phyloP scores from a whole-genome alignment of 30 jellyfish, hydroid and myxozoan genomes.

The Clytia hemisphaerica region DNA sequence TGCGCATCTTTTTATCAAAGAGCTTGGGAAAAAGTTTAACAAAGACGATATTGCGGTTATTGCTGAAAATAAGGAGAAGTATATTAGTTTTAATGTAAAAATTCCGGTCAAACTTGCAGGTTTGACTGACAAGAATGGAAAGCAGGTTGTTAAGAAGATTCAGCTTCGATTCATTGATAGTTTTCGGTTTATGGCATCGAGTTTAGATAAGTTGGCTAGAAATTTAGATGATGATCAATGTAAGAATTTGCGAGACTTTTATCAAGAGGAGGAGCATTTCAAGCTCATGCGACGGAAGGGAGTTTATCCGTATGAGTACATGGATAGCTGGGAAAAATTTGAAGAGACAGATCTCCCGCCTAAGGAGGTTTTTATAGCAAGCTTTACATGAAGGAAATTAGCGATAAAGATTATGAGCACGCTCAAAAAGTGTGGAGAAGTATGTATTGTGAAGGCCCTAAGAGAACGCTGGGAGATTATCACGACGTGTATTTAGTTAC shows the following conservation, averaged over 20 bases:
- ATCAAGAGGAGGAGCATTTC: neutral
- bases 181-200: neutral
- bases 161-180: neutral
- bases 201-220: neutral
- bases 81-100: neutral
- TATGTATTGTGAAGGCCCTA: neutral
- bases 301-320: constrained; percentile 42
- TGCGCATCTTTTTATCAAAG: constrained; percentile 16
- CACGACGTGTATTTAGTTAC: neutral
- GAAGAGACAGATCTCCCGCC: neutral
- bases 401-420: neutral
- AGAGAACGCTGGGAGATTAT: no score
- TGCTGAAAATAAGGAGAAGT: neutral
- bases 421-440: neutral
- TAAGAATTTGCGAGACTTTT: neutral
- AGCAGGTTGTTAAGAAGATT: neutral
- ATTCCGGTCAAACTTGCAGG: neutral
- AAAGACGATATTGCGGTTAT: no score
- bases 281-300: constrained; percentile 31
- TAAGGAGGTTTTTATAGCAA: neutral
- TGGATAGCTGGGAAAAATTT: constrained; percentile 33
- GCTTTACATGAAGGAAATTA: neutral
- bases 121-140: neutral
- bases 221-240: neutral
- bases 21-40: neutral